Evolutionary conservation across 2,797 vertebrate species (phyloP), one percentile per base, ranked within the genome.

Genomic region (Pangasius djambal): DNA sequence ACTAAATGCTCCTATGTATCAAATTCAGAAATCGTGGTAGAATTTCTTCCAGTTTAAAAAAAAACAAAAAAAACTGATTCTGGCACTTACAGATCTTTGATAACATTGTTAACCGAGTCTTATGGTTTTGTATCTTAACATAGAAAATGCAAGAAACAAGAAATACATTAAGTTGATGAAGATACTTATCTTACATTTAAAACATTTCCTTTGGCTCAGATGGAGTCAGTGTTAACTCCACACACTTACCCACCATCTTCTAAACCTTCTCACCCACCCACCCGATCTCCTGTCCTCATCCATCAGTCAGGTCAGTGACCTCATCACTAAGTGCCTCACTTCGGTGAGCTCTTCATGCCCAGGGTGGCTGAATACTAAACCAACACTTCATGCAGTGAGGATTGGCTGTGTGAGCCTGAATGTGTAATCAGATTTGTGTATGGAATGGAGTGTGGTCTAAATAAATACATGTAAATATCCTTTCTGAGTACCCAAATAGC

Each of bases 301-400:
- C 95, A 95, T 96, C 95, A 96, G 77, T 34, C 59, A 83, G 90
- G 94, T 92, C 95, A 94, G 92, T 95, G 94, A 96, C 95, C 96
- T 96, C 96, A 94, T 95, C 95, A 95, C 91, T 89, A 94, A 91
- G 91, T 83, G 92, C 88, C 89, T 92, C 86, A 93, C 95, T 94
- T 96, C 94, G 96, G 93, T 94, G 94, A 95, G 37, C 85, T 78
- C 44, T 93, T 94, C 93, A 90, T 93, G 93, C 91, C 93, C 93
- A 93, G 92, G 92, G 92, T 87, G 87, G 48, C 63, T 31, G 52
- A 44, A 86, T 63, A n/a, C 8, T 81, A 82, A n/a, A 74, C 20
- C 22, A 78, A 57, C 61, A 69, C 61, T 85, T 78, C n/a, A 65
- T 70, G 20, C 25, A 25, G 37, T 72, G 57, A 67, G 1, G 8